phyloP scores from a whole-genome alignment of 2,888 invertebrate genomes.

The Carterocephalus palaemon region DNA sequence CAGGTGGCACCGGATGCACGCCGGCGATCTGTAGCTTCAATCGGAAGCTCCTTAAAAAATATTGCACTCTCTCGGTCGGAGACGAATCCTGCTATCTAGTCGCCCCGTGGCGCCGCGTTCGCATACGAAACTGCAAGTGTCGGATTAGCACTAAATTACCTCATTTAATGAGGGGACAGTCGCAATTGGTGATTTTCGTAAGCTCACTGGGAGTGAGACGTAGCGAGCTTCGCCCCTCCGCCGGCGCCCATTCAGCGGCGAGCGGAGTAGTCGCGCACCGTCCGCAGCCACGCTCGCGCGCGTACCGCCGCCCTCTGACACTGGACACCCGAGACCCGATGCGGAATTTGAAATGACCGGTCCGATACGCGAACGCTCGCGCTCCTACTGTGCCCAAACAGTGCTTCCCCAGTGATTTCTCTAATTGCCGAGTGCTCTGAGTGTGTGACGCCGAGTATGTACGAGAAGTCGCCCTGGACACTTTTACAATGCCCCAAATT shows the following conservation, averaged over 20 bases:
- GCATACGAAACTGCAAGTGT: constrained; percentile 44
- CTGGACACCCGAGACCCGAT: constrained; percentile 48
- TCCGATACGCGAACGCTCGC: constrained; percentile 54
- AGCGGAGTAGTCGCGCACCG: constrained; percentile 75
- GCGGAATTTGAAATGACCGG: constrained; percentile 58
- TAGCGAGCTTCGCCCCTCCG: constrained; percentile 75
- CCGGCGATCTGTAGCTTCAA: constrained; percentile 58
- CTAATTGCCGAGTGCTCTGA: constrained; percentile 64
- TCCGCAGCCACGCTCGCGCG: constrained; percentile 73
- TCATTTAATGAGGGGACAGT: constrained; percentile 60
- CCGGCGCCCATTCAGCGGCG: constrained; percentile 65
- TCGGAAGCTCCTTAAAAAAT: constrained; percentile 68
- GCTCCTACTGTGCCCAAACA: constrained; percentile 54
- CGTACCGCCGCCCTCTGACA: constrained; percentile 52
- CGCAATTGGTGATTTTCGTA: constrained; percentile 72
- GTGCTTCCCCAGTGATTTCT: constrained; percentile 67
- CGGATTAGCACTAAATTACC: constrained; percentile 43
- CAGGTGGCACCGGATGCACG: constrained; percentile 74
- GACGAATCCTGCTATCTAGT: constrained; percentile 36
- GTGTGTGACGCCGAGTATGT: constrained; percentile 72
- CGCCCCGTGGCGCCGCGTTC: constrained; percentile 35
- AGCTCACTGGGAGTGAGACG: constrained; percentile 71
- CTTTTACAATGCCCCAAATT: constrained; percentile 73
- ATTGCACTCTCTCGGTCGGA: constrained; percentile 49
- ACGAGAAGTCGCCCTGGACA: constrained; percentile 62